Evolutionary conservation across 2,888 invertebrate genomes (phyloP).

Genomic region (Crossocerus cetratus): DNA sequence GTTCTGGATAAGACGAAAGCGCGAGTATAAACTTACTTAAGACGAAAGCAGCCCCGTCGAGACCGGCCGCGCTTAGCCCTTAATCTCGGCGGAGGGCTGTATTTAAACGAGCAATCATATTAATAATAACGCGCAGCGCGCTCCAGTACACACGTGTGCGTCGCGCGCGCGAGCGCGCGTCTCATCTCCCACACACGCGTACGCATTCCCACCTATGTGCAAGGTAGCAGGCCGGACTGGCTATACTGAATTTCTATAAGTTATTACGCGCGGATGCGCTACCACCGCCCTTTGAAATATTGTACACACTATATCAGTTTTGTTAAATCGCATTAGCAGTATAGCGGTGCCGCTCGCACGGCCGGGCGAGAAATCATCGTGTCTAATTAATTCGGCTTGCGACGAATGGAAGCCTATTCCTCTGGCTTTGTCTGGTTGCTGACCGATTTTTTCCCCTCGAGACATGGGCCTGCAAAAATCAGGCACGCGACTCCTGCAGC

Average conservation of each 20-base stretch:
- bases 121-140: neutral
- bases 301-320: conserved; percentile 7
- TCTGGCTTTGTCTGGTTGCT: neutral
- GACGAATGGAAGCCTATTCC: neutral
- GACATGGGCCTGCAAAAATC: neutral
- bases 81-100: conserved; percentile 2
- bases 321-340: neutral
- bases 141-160: too few relatives aligned
- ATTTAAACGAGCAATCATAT: conserved; percentile 8
- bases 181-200: too few relatives aligned
- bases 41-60: conserved; percentile 5
- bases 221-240: neutral
- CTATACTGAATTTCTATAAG: neutral
- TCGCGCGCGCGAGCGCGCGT: too few relatives aligned
- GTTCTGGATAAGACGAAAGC: conserved; percentile 35
- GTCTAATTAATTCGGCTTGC: neutral
- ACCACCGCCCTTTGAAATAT: neutral
- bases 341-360: neutral
- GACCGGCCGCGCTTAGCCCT: neutral
- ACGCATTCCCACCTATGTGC: neutral
- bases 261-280: neutral
- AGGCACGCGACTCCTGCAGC: neutral
- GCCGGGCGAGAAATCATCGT: neutral
- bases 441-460: too few relatives aligned
- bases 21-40: conserved; percentile 27